These are phyloP conservation scores for Dascyllus trimaculatus DNA, from an alignment of 2,113 vertebrate species.

Conservation along the genomic window DNA sequence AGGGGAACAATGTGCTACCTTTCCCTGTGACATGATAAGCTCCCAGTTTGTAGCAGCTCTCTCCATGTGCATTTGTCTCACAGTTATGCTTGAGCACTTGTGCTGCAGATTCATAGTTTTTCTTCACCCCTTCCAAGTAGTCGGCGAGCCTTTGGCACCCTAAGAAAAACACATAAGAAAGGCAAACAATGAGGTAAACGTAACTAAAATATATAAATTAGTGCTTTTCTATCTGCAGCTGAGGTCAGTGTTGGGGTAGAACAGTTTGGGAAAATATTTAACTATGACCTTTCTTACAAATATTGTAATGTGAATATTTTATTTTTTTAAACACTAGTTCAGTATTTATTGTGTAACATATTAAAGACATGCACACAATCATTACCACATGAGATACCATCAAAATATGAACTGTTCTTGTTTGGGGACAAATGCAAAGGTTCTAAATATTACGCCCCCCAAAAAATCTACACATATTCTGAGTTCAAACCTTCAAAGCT, in stretches of 20 bases:
- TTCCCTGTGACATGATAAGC: constrained; percentile 92
- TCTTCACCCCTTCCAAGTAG: constrained; percentile 92
- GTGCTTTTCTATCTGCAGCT: not conserved
- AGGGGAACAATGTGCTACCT: constrained; percentile 81
- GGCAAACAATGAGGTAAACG: not conserved
- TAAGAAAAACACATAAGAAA: constrained; percentile 36
- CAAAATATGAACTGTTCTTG: no score
- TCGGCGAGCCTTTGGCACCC: constrained; percentile 95
- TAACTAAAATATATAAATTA: not conserved
- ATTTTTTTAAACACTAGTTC: no score
- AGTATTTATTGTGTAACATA: no score
- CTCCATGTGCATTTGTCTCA: constrained; percentile 87
- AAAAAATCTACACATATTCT: no score
- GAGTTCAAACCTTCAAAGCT: no score
- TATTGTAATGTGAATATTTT: no score
- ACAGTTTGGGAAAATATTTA: no score
- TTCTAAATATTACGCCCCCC: no score
- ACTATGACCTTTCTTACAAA: no score
- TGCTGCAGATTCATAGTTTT: constrained; percentile 89
- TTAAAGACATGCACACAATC: no score
- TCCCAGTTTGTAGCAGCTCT: constrained; percentile 97
- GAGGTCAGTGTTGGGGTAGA: not conserved
- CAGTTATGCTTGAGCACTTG: constrained; percentile 94
- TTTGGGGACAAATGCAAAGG: no score
- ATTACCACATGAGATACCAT: no score